phyloP scores from a whole-genome alignment of 2,888 invertebrate species.

The Selenia dentaria region DNA sequence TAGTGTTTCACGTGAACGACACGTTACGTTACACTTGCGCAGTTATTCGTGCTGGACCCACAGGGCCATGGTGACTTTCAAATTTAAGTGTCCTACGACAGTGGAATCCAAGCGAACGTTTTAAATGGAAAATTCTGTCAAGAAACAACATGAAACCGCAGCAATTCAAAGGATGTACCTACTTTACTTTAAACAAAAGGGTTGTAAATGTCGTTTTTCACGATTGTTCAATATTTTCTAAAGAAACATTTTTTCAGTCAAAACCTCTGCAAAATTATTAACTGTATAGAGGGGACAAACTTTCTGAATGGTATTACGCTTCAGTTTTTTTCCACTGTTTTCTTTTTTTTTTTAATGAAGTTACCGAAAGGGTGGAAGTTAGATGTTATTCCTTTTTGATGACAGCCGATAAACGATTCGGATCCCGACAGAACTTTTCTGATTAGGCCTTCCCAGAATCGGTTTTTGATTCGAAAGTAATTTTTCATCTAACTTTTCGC shows the following conservation, averaged over 20 bases:
- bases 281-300: conserved; percentile 42
- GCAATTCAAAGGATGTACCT: not conserved
- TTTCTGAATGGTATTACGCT: conserved; percentile 36
- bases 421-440: conserved; percentile 37
- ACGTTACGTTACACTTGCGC: too few relatives aligned
- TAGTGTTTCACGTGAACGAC: too few relatives aligned
- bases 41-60: too few relatives aligned
- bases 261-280: conserved; percentile 37
- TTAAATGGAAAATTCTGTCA: not conserved
- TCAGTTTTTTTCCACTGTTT: conserved; percentile 30
- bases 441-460: conserved; percentile 49
- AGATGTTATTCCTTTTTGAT: conserved; percentile 77
- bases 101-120: too few relatives aligned
- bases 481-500: conserved; percentile 45
- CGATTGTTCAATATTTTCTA: conserved; percentile 3
- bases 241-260: conserved; percentile 28
- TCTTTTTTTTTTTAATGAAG: conserved; percentile 72
- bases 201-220: conserved; percentile 12
- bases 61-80: too few relatives aligned
- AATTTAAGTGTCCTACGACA: too few relatives aligned
- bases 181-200: conserved; percentile 9
- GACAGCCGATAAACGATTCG: conserved; percentile 79
- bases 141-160: conserved; percentile 9
- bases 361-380: conserved; percentile 62
- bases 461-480: conserved; percentile 56